Conservation (phyloP, 2,797 vertebrate species). For the Chaetophractus vellerosus region DNA sequence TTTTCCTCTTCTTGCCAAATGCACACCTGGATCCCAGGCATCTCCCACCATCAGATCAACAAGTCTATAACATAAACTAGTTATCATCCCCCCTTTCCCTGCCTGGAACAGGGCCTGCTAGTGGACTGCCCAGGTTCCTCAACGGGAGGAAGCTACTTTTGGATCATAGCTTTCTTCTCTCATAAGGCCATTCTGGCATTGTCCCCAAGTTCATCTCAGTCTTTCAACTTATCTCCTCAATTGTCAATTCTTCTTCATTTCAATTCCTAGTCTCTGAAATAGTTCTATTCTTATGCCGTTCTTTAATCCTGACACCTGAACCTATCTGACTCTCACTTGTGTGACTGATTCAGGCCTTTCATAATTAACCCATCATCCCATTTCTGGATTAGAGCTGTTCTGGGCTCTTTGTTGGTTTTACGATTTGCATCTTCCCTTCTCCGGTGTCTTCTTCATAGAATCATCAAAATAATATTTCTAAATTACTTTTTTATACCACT, state of each 20-base stretch:
- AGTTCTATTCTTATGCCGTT: not conserved
- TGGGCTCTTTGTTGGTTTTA: not conserved
- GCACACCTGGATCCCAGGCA: not conserved
- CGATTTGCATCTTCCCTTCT: not conserved
- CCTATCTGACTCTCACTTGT: not conserved
- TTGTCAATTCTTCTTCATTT: slow-evolving; percentile 50
- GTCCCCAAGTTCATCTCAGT: not conserved
- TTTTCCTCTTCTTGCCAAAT: not conserved
- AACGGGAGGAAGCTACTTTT: not conserved
- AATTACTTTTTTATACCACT: slow-evolving; percentile 46
- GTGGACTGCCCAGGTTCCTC: not conserved
- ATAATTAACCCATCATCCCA: not conserved
- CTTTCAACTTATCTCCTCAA: not conserved
- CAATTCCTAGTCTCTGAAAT: not conserved
- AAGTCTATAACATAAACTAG: not conserved
- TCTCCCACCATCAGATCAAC: not conserved
- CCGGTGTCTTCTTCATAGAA: not conserved
- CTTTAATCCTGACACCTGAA: not conserved
- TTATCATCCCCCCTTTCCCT: not conserved
- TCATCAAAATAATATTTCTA: slow-evolving; percentile 34
- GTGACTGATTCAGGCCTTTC: not conserved
- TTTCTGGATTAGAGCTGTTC: not conserved
- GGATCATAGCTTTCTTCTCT: not conserved
- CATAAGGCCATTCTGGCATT: not conserved
- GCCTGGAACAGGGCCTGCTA: not conserved